Base-by-base conservation (phyloP, 2,113 vertebrate genomes). In the Cryptotis parvus region DNA sequence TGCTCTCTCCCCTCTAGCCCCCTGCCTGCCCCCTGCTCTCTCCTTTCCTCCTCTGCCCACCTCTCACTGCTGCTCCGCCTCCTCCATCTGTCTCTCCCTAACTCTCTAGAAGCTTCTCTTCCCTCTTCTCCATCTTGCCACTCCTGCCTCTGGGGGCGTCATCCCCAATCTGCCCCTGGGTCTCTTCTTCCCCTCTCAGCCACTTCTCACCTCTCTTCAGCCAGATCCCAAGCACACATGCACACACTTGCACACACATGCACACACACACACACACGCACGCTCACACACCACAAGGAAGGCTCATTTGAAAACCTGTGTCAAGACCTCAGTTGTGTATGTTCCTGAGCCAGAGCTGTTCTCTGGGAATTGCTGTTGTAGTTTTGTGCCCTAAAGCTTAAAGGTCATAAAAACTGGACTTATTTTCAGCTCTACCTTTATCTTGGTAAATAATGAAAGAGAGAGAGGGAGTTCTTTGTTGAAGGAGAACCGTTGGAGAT, bases 301-400 rank as follows among this genome's bases (percentile, higher is more conserved):
- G 80, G 96, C 61, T 95, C 96, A 87, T 94, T 93, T 96, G 65
- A 90, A 96, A 43, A 94, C 63, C 0, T 0, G 35, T 83, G 72
- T 80, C 82, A 66, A 72, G 0, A 29, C 41, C 4, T 0, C 11
- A 63, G 49, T n/a, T n/a, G 2, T 24, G 41, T 31, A 26, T 45
- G 2, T 61, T 3, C 24, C 31, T 74, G 69, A 45, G 61, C 16
- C 9, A 80, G 88, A 86, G 9, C 2, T 84, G 10, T 33, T 55
- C 52, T 58, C 79, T 66, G 35, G 58, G 41, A 63, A 41, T 8
- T 85, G 12, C 31, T 76, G 79, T 76, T 43, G 0, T 39, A 87
- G n/a, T 69, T 15, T 12, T 58, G 9, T 9, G 9, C 35, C 52
- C 41, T 82, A 37, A 72, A 27, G 83, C 86, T 39, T 84, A 68